Percentiles rank a stretch among this genome's conserved stretches.
These are phyloP conservation scores for Sitta europaea DNA, from an alignment of 2,113 vertebrate species.

Conservation along the genomic window DNA sequence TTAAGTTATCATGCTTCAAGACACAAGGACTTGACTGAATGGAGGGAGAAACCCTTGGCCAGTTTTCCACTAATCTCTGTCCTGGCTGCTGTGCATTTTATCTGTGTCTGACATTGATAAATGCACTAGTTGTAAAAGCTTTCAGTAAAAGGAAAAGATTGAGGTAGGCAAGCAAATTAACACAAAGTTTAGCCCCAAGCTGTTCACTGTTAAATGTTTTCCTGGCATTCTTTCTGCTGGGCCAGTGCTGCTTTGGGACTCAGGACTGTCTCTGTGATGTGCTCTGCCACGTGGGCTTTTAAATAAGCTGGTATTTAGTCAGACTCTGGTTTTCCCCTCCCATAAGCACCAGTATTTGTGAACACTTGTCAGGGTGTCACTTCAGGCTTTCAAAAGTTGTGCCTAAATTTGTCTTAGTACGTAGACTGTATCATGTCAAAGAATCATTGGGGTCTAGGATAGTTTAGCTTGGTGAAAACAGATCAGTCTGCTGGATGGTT, in stretches of 20 bases:
- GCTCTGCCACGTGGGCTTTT: not conserved
- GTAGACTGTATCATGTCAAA: not conserved
- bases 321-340: not conserved
- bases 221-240: not conserved
- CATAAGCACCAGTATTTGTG: not conserved
- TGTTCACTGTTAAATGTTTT: not conserved
- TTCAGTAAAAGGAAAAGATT: not conserved
- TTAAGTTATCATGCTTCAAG: not conserved
- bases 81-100: not conserved
- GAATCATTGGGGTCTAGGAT: not conserved
- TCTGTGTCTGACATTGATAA: not conserved
- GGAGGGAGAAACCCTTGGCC: not conserved
- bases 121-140: not conserved
- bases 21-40: not conserved
- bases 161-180: not conserved
- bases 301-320: constrained; percentile 5
- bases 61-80: not conserved
- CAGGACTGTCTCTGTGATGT: not conserved
- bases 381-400: not conserved
- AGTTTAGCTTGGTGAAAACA: not conserved
- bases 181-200: not conserved
- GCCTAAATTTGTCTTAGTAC: not conserved
- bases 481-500: not conserved
- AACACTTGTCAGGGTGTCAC: not conserved
- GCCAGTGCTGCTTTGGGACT: not conserved